Conservation (phyloP, 2,888 invertebrate species). For the Loripinus fragilis region DNA sequence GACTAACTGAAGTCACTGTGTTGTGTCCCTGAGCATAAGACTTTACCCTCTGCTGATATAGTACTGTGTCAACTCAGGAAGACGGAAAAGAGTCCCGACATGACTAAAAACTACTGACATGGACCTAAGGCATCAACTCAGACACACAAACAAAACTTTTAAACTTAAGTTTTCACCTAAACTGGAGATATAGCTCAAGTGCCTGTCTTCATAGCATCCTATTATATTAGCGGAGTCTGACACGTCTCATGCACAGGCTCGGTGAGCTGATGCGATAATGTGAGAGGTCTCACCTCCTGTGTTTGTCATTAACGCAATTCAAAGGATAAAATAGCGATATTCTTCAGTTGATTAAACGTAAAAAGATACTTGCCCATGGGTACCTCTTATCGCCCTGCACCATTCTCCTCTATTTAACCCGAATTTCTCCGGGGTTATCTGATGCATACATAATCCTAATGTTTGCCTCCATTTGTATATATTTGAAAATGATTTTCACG, state of each 20-base stretch:
- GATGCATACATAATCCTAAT: slow-evolving; percentile 8
- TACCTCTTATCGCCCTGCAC: slow-evolving; percentile 7
- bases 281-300: slow-evolving; percentile 6
- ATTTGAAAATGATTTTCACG: not conserved
- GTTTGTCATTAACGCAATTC: not conserved
- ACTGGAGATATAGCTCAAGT: too few species aligned
- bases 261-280: not conserved
- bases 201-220: too few species aligned
- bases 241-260: slow-evolving; percentile 9
- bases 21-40: too few species aligned
- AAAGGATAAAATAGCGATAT: not conserved
- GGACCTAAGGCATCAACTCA: too few species aligned
- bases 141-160: too few species aligned
- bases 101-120: too few species aligned
- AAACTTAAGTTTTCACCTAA: too few species aligned
- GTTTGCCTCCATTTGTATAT: slow-evolving; percentile 10
- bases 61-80: too few species aligned
- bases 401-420: slow-evolving; percentile 2
- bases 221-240: not conserved
- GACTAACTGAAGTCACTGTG: too few species aligned
- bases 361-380: slow-evolving; percentile 17
- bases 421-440: not conserved
- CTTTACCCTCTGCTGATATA: too few species aligned
- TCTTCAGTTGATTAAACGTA: slow-evolving; percentile 17
- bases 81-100: too few species aligned